These are phyloP conservation scores for Cardinalis cardinalis DNA, from an alignment of 2,113 vertebrate genomes.

Conservation along the genomic window DNA sequence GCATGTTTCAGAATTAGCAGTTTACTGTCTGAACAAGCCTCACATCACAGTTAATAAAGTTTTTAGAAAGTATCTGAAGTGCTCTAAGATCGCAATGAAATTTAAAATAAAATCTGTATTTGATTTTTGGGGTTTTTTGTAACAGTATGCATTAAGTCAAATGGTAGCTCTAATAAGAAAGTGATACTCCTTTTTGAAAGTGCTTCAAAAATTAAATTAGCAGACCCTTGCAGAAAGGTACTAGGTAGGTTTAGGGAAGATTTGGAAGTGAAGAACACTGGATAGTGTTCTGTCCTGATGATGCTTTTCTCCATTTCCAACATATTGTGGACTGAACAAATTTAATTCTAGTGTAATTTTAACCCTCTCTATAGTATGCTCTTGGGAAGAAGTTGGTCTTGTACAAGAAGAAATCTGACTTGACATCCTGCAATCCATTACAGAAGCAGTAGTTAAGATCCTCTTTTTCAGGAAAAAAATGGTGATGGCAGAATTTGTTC, in stretches of 20 bases:
- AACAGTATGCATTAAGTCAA: background rate
- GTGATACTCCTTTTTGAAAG: background rate
- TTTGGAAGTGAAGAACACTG: background rate
- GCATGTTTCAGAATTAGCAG: background rate
- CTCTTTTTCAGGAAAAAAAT: too few relatives aligned
- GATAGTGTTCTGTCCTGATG: background rate
- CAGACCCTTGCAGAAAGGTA: background rate
- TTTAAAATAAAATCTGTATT: background rate
- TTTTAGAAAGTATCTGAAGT: background rate
- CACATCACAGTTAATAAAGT: background rate
- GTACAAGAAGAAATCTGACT: accelerated
- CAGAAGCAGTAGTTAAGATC: too few relatives aligned
- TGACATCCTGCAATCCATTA: background rate
- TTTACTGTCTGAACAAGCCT: background rate
- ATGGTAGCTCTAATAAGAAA: background rate
- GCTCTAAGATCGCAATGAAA: background rate
- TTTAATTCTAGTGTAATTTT: background rate
- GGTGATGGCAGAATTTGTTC: background rate
- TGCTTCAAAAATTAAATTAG: background rate
- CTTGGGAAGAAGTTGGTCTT: background rate
- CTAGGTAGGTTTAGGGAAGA: background rate
- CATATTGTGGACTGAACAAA: background rate
- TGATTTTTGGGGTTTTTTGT: background rate
- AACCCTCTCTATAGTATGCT: background rate
- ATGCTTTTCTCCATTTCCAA: background rate